Evolutionary conservation across 2,113 vertebrate genomes (phyloP).

Genomic region (Brienomyrus brachyistius): DNA sequence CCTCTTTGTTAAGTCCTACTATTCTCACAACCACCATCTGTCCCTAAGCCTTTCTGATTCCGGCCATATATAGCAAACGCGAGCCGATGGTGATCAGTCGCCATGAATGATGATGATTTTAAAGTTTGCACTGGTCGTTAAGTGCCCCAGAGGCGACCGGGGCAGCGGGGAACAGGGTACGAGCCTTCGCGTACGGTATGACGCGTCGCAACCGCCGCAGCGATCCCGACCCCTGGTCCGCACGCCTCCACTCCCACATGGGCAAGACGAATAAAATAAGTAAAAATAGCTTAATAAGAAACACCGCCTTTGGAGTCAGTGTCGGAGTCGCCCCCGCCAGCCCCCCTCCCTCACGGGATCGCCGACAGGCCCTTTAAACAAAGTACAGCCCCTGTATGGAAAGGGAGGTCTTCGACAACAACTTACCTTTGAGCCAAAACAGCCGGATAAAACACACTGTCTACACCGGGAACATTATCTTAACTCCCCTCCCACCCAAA

Average conservation of each 20-base stretch:
- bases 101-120: background rate
- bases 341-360: constrained; percentile 1
- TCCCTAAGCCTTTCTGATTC: background rate
- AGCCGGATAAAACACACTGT: constrained; percentile 53
- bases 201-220: background rate
- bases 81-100: background rate
- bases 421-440: constrained; percentile 64
- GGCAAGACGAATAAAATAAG: background rate
- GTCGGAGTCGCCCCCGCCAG: background rate
- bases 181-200: background rate
- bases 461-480: constrained; percentile 55
- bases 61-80: constrained; percentile 11
- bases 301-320: background rate
- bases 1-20: constrained; percentile 14
- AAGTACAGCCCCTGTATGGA: constrained; percentile 51
- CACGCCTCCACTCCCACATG: background rate
- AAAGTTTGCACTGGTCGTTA: constrained; percentile 3
- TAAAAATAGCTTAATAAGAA: constrained; percentile 2
- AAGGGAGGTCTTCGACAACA: constrained; percentile 26
- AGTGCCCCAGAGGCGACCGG: background rate
- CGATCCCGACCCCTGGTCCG: background rate
- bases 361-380: constrained; percentile 64
- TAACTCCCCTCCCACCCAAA: constrained; percentile 23
- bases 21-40: background rate
- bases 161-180: background rate